Evolutionary conservation across 2,888 invertebrate species (phyloP), one percentile per base, ranked within the genome.

Genomic region (Drosophila paranaensis): DNA sequence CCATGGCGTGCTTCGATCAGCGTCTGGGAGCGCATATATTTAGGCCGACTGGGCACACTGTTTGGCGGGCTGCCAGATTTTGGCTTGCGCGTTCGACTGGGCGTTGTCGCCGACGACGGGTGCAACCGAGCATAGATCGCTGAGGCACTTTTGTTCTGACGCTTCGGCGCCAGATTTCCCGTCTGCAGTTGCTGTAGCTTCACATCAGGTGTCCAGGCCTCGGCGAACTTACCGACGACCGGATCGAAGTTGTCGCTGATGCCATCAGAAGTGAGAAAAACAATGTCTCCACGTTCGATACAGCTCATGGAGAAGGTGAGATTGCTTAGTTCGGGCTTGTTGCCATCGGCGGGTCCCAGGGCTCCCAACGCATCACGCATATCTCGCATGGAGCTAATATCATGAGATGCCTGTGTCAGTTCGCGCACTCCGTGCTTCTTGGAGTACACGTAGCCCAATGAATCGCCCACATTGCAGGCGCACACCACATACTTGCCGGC

Each of bases 191-290:
- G 79, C 60, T 89, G 85, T 3, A 91, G 76, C 75, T 91, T 91
- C 0, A 90, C 91, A 61, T 93, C 92, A 3, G 92, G 87, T 6
- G 93, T 91, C 90, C 93, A 92, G 16, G 95, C 92, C 78, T 93
- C 94, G 6, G 97, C 96, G 90, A 97, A 97, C 93, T 96, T 97
- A 35, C 97, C 97, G 64, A 98, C 97, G 37, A 97, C 97, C 0
- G 97, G 97, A 93, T 98, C 97, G 87, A 97, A 97, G 92, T 98
- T 98, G 91, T 98, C 97, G 8, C 97, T 97, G 39, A 98, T 95
- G 9, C 97, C 97, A 90, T 98, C 97, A n/a, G 96, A 97, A 1
- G 97, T 97, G 16, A 98, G 94, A 91, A 97, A 96, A 33, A 98
- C 96, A 71, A 98, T 95, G 90, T 98, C 97, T 11, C 96, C 97